Evolutionary conservation across 2,113 vertebrate genomes (phyloP), one percentile per base, ranked within the genome.

Genomic region (Ranitomeya imitator): DNA sequence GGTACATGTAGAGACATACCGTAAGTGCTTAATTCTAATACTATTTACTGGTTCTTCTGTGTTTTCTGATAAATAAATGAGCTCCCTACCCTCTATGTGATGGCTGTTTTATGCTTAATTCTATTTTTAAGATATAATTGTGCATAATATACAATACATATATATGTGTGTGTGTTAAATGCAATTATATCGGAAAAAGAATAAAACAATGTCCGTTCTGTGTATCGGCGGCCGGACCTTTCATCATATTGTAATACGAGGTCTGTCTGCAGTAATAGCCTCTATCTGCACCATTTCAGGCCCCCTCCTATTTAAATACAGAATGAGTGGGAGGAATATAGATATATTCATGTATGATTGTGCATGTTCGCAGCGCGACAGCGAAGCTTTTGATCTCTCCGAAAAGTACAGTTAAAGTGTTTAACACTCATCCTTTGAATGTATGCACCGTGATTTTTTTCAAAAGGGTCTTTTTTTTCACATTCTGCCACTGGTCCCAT

Each of bases 401-500:
- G 59, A 85, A 78, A 89, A 85, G 82, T 85, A 85, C 74, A 19
- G 87, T 78, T 88, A 88, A 88, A 84, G 73, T 89, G 82, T 89
- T 89, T 89, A 89, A 89, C 87, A 89, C 87, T 85, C 73, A 55
- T 69, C 87, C 65, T 85, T 85, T 85, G 73, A 89, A 89, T 84
- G 74, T 85, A 51, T 85, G 81, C 73, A 23, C 74, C 26, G 51
- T 57, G 81, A 37, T 65, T 61, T 84, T 84, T 73, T 74, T 82
- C 31, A 89, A 79, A 89, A 89, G 57, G 69, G 31, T 76, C 23
- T 79, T 79, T 55, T 79, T 79, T 55, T 88, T 79, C 78, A 31
- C 83, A 88, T 85, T 57, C 57, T 89, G 81, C 81, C 74, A 85
- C 81, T 57, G 52, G 87, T 85, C 74, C 67, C 81, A 95, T 94